Base-by-base conservation (phyloP, 2,888 invertebrate species). In the Drosophila demipolita region DNA sequence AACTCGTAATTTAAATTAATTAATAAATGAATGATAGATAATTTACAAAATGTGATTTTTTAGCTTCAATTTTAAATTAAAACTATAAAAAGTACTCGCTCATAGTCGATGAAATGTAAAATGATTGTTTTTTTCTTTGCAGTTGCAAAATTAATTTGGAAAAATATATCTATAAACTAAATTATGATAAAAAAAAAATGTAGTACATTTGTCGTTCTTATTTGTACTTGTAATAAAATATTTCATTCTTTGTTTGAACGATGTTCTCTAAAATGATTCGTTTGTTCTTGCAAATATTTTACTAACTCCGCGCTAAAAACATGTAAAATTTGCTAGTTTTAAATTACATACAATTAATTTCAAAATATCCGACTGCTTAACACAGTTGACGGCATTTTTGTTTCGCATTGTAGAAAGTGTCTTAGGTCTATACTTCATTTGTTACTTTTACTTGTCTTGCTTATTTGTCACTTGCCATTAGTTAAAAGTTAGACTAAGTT, bases 391-490 rank as follows among this genome's bases (percentile, higher is more conserved):
- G 82, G 70, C 77, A 73, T 70, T 53, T 36, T 73, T 73, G 48
- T 59, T 63, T 15, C 67, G 54, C 59, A 75, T 78, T 69, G 69
- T 80, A 71, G 75, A 83, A 80, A 67, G 53, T 45, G 8, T 80
- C 82, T 83, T 83, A 83, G 53, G 66, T 82, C 80, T 86, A 75
- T 70, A 68, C 78, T 72, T 70, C 36, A 20, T 61, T 61, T 52
- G 38, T 52, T 61, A n/a, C 57, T 69, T 58, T 42, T 36, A 26
- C 48, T 65, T 65, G 20, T 70, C 52, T 66, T 64, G 67, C 71
- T 86, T 85, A 87, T 87, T 85, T 87, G 87, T 85, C 87, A 78
- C 70, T 79, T 80, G 83, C 84, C 83, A 75, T 84, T 77, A 42
- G 23, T 65, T 75, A 53, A 79, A 81, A 79, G 84, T 84, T 80